Percentiles rank a stretch among this genome's conserved stretches.
phyloP scores from a whole-genome alignment of 2,888 invertebrate species.

The Cephalotes varians region DNA sequence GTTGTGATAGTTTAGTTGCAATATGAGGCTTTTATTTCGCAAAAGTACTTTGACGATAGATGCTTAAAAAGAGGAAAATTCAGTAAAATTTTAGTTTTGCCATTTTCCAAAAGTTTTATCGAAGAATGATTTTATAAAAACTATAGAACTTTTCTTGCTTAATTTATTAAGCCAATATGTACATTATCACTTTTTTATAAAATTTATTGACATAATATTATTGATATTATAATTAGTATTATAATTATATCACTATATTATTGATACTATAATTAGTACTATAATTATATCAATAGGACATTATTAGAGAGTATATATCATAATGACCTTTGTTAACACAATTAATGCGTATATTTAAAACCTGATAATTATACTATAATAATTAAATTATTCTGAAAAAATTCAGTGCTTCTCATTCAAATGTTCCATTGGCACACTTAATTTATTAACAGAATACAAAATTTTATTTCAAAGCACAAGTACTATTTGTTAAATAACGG shows the following conservation, averaged over 20 bases:
- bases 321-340: neutral
- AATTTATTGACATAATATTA: neutral
- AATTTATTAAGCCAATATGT: neutral
- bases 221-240: no score
- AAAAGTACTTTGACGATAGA: neutral
- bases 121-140: neutral
- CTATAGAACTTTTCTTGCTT: neutral
- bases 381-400: neutral
- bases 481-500: conserved; percentile 35
- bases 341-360: neutral
- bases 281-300: neutral
- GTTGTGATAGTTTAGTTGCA: neutral
- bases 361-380: neutral
- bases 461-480: conserved; percentile 3
- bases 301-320: neutral
- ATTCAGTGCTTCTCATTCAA: neutral
- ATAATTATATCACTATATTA: no score
- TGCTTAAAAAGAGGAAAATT: neutral
- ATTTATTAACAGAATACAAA: neutral
- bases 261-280: no score
- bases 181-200: neutral
- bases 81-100: conserved; percentile 3
- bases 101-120: neutral
- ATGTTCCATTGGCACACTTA: neutral
- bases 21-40: conserved; percentile 35